phyloP scores from a whole-genome alignment of 2,888 invertebrate genomes.

The Parnassius mnemosyne region DNA sequence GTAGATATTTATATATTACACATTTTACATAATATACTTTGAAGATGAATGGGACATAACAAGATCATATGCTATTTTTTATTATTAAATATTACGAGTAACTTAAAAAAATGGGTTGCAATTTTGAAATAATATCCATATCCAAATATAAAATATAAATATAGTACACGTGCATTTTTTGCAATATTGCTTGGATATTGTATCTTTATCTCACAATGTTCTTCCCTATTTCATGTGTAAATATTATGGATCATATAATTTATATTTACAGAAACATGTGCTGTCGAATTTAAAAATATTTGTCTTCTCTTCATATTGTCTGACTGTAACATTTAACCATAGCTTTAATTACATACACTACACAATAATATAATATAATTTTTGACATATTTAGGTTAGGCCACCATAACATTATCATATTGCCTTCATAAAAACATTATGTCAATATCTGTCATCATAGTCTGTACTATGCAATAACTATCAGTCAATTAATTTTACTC shows the following conservation, averaged over 20 bases:
- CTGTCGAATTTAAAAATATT: slow-evolving; percentile 35
- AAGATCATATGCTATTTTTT: background rate
- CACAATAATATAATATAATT: background rate
- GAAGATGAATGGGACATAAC: slow-evolving; percentile 14
- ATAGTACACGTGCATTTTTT: too few species aligned
- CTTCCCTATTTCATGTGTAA: background rate
- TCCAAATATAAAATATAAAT: too few species aligned
- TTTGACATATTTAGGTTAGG: too few species aligned
- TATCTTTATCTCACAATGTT: slow-evolving; percentile 11
- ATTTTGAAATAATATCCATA: too few species aligned
- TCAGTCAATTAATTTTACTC: too few species aligned
- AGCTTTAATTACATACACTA: slow-evolving; percentile 26
- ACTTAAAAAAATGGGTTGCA: too few species aligned
- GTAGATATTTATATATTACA: slow-evolving; percentile 12
- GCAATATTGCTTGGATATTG: background rate
- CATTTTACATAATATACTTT: slow-evolving; percentile 3
- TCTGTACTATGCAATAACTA: too few species aligned
- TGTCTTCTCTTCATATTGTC: slow-evolving; percentile 58
- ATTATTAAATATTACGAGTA: too few species aligned
- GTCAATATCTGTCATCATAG: too few species aligned
- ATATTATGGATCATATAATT: slow-evolving; percentile 23
- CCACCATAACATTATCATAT: too few species aligned
- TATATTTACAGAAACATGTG: slow-evolving; percentile 19
- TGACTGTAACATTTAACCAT: slow-evolving; percentile 57
- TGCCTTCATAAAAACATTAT: too few species aligned